Conservation (phyloP, 2,888 invertebrate genomes). For the Hesperia comma region DNA sequence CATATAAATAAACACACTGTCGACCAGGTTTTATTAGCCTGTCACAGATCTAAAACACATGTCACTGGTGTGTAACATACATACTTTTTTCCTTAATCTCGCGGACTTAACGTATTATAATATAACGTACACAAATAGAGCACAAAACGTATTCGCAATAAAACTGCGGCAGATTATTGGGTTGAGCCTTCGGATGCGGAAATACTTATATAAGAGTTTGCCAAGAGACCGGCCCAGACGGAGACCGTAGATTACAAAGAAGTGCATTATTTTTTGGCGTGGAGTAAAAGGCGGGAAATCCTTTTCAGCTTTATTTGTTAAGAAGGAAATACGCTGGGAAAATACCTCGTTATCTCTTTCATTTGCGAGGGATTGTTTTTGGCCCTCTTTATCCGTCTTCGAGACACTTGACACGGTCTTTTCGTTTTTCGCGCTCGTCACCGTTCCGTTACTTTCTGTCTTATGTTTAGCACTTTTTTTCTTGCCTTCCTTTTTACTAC, state of each 20-base stretch:
- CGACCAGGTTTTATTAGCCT: constrained; percentile 22
- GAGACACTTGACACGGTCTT: constrained; percentile 62
- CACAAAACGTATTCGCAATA: constrained; percentile 22
- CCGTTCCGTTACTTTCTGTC: constrained; percentile 77
- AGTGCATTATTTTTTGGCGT: constrained; percentile 35
- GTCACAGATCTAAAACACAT: constrained; percentile 21
- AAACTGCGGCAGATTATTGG: constrained; percentile 21
- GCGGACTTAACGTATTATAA: constrained; percentile 8
- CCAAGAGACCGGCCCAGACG: constrained; percentile 12
- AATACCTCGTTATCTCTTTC: constrained; percentile 65
- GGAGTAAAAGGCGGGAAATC: constrained; percentile 34
- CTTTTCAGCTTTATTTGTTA: constrained; percentile 32
- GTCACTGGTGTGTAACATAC: constrained; percentile 17
- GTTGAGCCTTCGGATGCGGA: constrained; percentile 26
- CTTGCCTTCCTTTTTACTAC: constrained; percentile 85
- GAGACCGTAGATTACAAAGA: constrained; percentile 30
- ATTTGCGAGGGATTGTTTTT: constrained; percentile 65
- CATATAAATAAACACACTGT: constrained; percentile 12
- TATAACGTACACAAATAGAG: not conserved
- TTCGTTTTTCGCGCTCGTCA: constrained; percentile 74
- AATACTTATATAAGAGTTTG: constrained; percentile 27
- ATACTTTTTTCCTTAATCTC: constrained; percentile 22
- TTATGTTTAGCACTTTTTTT: constrained; percentile 85
- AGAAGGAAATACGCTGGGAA: constrained; percentile 27
- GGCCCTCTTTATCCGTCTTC: constrained; percentile 66